Evolutionary conservation across 37 sponge, comb jelly and placozoan genomes (phyloP), one percentile per base, ranked within the genome.

Genomic region (Aplysina aerophoba): DNA sequence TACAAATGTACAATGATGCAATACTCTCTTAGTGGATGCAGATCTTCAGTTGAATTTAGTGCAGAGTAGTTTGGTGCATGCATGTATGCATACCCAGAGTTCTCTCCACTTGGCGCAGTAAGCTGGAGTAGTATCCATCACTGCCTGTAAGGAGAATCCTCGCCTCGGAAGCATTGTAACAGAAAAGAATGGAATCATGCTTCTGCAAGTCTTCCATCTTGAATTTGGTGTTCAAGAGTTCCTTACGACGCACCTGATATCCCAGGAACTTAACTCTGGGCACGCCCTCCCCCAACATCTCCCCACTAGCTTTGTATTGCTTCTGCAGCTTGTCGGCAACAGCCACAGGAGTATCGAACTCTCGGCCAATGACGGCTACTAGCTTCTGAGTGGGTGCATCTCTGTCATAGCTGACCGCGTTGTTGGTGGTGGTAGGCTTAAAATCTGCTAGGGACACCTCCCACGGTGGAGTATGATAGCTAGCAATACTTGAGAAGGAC

Each of bases 81-180:
- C 50, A 38, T 6, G 24, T 27, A 41, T 17, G 3, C 44, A 2
- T 15, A 94, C 94, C 94, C 40, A 94, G 36, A 37, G 73, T 27
- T 38, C 78, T 57, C 31, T 94, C 91, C 15, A 88, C 79, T 28
- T 88, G 86, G 57, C 41, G 75, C 61, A 96, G 39, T 25, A 96
- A 72, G 41, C 85, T 82, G 20, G 92, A 84, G 83, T 96, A 96
- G 85, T 87, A 96, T 0, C 97, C 97, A 65, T 94, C 97, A 24
- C 19, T 31, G 0, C 95, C 92, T 14, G 97, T 97, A 37, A 97
- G 80, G 44, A 97, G 77, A 15, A 97, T 90, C 72, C 97, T 79
- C 38, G 97, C 95, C 85, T 97, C 97, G 20, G 97, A 92, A 17
- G 97, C 95, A 80, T 97, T 97, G 88, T 97, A 97, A 55, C 97